Conservation (phyloP, 2,888 invertebrate genomes). For the Lordiphosa fenestrarum region DNA sequence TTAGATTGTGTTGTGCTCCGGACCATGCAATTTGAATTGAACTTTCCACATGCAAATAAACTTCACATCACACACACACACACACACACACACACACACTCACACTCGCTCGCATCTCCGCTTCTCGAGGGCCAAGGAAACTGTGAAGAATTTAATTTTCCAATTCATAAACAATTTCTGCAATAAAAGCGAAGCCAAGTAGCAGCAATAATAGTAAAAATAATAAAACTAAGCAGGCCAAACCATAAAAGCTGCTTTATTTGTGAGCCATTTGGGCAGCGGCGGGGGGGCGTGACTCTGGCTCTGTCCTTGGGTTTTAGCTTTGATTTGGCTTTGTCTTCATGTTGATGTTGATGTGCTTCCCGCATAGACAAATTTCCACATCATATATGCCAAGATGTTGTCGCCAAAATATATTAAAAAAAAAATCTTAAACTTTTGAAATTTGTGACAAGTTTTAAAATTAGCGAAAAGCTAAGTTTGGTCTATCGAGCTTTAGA, state of each 20-base stretch:
- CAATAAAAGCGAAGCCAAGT: slow-evolving; percentile 60
- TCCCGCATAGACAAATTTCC: slow-evolving; percentile 52
- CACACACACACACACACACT: background rate
- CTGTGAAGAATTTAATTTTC: slow-evolving; percentile 67
- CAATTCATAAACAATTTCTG: slow-evolving; percentile 70
- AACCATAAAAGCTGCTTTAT: slow-evolving; percentile 1
- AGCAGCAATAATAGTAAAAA: slow-evolving; percentile 60
- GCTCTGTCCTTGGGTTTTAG: slow-evolving; percentile 32
- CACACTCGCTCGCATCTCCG: background rate
- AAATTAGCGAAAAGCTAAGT: no score
- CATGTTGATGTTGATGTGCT: slow-evolving; percentile 39
- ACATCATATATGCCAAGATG: slow-evolving; percentile 59
- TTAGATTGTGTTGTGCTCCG: slow-evolving; percentile 51
- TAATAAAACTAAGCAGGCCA: slow-evolving; percentile 35
- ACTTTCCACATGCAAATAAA: slow-evolving; percentile 64
- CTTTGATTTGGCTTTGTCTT: slow-evolving; percentile 51
- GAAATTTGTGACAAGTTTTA: background rate
- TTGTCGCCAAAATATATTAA: slow-evolving; percentile 12
- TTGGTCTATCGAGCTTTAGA: no score
- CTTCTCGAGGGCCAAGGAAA: slow-evolving; percentile 2
- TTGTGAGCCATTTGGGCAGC: slow-evolving; percentile 10
- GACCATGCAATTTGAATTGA: slow-evolving; percentile 72
- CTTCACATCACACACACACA: slow-evolving; percentile 26
- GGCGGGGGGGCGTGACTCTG: slow-evolving; percentile 25
- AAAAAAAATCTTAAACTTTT: no score